Evolutionary conservation across 2,888 invertebrate species (phyloP), one percentile per base, ranked within the genome.

Genomic region (Drosophila atroscutellata): DNA sequence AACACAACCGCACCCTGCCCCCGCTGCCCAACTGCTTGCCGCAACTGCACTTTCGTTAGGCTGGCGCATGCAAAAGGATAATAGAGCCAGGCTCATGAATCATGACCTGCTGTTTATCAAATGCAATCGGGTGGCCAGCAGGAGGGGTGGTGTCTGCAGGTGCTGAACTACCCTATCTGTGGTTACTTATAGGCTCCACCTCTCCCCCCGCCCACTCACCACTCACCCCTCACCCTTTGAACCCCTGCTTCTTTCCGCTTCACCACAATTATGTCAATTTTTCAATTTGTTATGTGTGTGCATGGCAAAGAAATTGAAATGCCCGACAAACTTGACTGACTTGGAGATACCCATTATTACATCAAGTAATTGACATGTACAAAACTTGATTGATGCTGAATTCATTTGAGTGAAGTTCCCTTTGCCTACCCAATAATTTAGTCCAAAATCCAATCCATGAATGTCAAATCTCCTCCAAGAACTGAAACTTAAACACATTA

Each of bases 61-160:
- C 77, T 49, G 59, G 51, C 50, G 58, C 72, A 79, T 69, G 77
- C 77, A 72, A 70, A 75, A 79, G 79, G 81, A 80, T 79, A 79
- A 80, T 79, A 72, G 81, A 79, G 76, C 80, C 78, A 28, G 72
- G 76, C 80, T 67, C 89, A 83, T 85, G 85, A 89, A 87, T 85
- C 85, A 85, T 85, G 87, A 71, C 81, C 80, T 71, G 63, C 81
- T 86, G 83, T 84, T 84, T 88, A 84, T 84, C 84, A 84, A 83
- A 84, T 85, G 85, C 88, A 87, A 64, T 67, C 70, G 80, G 66
- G 60, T 11, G 58, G 37, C 42, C 13, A 20, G 9, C 13, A 47
- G 15, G 34, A 4, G 5, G 24, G 28, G 8, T n/a, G 52, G 15
- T 54, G 58, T 36, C 47, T 34, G 24, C 26, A 24, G 54, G 34